phyloP scores from a whole-genome alignment of 2,797 vertebrate species.

The Acestrorhynchus altus region DNA sequence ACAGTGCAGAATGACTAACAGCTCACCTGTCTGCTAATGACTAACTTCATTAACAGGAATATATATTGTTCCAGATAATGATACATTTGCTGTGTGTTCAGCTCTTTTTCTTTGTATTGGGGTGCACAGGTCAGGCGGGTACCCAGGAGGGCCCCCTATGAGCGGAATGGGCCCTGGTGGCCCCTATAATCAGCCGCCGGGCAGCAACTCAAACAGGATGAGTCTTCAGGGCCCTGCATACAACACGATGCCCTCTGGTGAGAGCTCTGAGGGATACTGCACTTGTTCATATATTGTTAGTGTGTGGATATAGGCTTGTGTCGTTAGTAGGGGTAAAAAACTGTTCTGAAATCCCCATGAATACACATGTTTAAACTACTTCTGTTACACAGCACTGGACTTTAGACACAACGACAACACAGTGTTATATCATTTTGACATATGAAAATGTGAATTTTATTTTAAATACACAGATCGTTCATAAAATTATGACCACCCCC shows the following conservation, averaged over 20 bases:
- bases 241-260: constrained; percentile 71
- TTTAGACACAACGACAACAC: too few relatives aligned
- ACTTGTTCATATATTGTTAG: background rate
- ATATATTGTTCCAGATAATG: background rate
- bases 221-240: constrained; percentile 84
- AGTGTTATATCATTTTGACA: too few relatives aligned
- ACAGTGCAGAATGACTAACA: background rate
- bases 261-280: constrained; percentile 35
- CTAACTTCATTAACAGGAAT: constrained; percentile 14
- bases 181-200: constrained; percentile 85
- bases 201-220: constrained; percentile 84
- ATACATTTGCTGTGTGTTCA: background rate
- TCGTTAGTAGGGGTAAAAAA: too few relatives aligned
- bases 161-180: constrained; percentile 82
- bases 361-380: too few relatives aligned
- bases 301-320: background rate
- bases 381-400: too few relatives aligned
- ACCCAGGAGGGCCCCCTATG: constrained; percentile 81
- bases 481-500: too few relatives aligned
- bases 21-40: background rate
- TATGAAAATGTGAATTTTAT: too few relatives aligned
- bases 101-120: background rate
- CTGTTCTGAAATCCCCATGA: too few relatives aligned
- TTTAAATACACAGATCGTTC: too few relatives aligned
- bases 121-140: constrained; percentile 83